Percentiles rank a stretch among this genome's conserved stretches.
phyloP scores from a whole-genome alignment of 2,113 vertebrate species.

The Laticauda colubrina region DNA sequence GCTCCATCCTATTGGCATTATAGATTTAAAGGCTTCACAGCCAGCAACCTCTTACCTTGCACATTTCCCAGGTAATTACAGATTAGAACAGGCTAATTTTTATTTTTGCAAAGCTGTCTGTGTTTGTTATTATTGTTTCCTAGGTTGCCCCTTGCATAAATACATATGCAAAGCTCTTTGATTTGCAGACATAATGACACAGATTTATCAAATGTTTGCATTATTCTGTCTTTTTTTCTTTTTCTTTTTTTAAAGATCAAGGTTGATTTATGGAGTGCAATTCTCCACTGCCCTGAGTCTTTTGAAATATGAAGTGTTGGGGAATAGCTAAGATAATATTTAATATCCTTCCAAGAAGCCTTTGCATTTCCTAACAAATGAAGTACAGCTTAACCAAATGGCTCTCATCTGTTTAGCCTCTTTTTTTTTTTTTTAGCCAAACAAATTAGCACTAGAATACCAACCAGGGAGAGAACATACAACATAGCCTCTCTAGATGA shows the following conservation, averaged over 20 bases:
- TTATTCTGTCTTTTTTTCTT: constrained; percentile 65
- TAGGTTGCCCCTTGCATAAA: constrained; percentile 64
- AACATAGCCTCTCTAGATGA: constrained; percentile 70
- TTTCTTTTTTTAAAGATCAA: constrained; percentile 55
- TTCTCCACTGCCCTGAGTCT: constrained; percentile 65
- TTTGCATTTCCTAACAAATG: constrained; percentile 75
- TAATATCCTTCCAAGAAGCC: constrained; percentile 75
- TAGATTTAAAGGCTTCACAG: constrained; percentile 10
- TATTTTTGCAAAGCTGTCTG: constrained; percentile 61
- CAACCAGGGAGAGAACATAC: constrained; percentile 56
- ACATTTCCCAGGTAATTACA: constrained; percentile 54
- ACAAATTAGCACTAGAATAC: constrained; percentile 79
- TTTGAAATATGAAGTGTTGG: constrained; percentile 79
- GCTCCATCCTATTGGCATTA: not conserved
- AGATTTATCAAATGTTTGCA: constrained; percentile 77
- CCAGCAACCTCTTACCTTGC: constrained; percentile 29
- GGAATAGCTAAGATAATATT: constrained; percentile 76
- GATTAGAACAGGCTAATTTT: constrained; percentile 62
- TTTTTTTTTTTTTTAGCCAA: constrained; percentile 62
- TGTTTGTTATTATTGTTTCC: constrained; percentile 64
- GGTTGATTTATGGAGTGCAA: constrained; percentile 70
- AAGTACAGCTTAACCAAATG: constrained; percentile 72
- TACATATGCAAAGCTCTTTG: constrained; percentile 71
- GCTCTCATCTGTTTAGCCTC: constrained; percentile 75
- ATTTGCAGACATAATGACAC: constrained; percentile 67